Evolutionary conservation across 2,113 vertebrate species (phyloP).

Genomic region (Laticauda laticaudata): DNA sequence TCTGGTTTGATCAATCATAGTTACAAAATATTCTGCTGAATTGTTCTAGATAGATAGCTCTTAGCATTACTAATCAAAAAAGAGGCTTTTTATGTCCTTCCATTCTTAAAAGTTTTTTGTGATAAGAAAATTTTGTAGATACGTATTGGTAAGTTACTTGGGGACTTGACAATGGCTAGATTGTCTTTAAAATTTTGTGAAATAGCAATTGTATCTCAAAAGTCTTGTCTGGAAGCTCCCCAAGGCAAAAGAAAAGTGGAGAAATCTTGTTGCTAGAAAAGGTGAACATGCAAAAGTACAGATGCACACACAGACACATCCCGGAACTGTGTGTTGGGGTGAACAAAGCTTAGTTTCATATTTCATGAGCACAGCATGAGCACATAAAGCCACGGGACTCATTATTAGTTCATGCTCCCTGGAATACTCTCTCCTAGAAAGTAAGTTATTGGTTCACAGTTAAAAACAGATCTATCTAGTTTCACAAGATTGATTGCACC

Average conservation of each 20-base stretch:
- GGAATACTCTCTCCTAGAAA: slow-evolving; percentile 26
- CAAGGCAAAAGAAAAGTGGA: not conserved
- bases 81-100: not conserved
- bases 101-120: not conserved
- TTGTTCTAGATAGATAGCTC: not conserved
- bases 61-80: not conserved
- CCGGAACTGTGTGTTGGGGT: not conserved
- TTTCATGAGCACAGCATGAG: slow-evolving; percentile 15
- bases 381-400: slow-evolving; percentile 19
- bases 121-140: not conserved
- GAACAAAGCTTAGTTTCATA: not conserved
- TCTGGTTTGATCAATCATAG: not conserved
- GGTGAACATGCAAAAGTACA: not conserved
- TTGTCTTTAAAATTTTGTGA: not conserved
- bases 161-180: not conserved
- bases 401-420: slow-evolving; percentile 20
- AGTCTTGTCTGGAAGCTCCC: not conserved
- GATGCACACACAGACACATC: not conserved
- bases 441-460: slow-evolving; percentile 42
- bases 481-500: slow-evolving; percentile 44
- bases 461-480: slow-evolving; percentile 59
- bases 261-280: not conserved
- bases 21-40: not conserved
- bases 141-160: not conserved
- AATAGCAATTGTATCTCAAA: not conserved